These are phyloP conservation scores for Clarias laeviceps DNA, from an alignment of 2,797 vertebrate genomes.

Conservation along the genomic window DNA sequence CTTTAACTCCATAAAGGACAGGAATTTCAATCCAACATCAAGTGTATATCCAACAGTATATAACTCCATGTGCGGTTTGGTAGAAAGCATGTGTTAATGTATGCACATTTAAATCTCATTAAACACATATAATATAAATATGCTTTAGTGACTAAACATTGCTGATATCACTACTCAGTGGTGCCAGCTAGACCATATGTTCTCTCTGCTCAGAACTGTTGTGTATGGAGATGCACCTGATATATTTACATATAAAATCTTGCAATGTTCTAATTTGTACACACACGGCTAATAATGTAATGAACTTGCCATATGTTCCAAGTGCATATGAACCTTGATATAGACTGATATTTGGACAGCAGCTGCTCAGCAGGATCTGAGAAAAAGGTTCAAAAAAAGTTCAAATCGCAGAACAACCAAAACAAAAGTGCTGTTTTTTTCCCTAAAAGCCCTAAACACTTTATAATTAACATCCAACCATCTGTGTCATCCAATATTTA, in stretches of 20 bases:
- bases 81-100: not conserved
- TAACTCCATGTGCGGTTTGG: not conserved
- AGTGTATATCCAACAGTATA: not conserved
- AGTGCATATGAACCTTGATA: conserved; percentile 20
- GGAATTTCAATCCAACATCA: not conserved
- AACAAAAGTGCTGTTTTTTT: not conserved
- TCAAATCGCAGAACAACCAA: not conserved
- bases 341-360: not conserved
- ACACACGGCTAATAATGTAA: conserved; percentile 11
- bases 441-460: not conserved
- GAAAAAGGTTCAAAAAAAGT: not conserved
- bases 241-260: conserved; percentile 3
- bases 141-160: not conserved
- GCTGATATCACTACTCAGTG: not conserved
- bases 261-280: not conserved
- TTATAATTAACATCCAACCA: not conserved
- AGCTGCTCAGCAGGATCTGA: not conserved
- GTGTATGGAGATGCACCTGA: not conserved
- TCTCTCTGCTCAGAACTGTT: conserved; percentile 11
- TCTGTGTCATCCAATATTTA: not conserved
- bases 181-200: conserved; percentile 22
- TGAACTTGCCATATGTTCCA: conserved; percentile 23
- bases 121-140: not conserved
- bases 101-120: not conserved
- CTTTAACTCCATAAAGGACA: not conserved